Percentiles rank a stretch among this genome's conserved stretches.
Evolutionary conservation across 2,797 vertebrate genomes (phyloP).

Genomic region (Microctenopoma lineatum): DNA sequence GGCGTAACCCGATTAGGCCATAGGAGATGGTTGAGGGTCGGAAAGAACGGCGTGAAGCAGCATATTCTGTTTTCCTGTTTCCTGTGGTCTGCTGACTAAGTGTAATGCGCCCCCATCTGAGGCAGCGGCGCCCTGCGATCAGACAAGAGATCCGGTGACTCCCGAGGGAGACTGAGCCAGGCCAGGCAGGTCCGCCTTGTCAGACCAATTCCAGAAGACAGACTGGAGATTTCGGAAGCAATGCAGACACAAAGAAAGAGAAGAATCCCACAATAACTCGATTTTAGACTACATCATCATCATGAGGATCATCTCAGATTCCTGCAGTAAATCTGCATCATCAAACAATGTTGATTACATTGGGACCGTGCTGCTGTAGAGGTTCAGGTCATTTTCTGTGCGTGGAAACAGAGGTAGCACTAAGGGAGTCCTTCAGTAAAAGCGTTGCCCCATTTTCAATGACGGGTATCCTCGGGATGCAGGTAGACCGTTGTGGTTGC

Average conservation of each 20-base stretch:
- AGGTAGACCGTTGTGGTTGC: conserved; percentile 1
- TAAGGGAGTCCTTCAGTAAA: conserved; percentile 10
- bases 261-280: neutral
- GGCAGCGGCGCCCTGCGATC: conserved; percentile 64
- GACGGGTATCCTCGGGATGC: conserved; percentile 18
- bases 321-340: neutral
- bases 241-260: conserved; percentile 11
- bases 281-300: conserved; percentile 1
- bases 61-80: conserved; percentile 76
- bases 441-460: conserved; percentile 14
- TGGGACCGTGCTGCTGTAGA: neutral
- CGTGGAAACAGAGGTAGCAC: neutral
- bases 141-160: conserved; percentile 71
- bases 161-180: conserved; percentile 30
- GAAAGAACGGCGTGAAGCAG: conserved; percentile 64
- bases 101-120: conserved; percentile 68
- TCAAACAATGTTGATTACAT: neutral
- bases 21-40: conserved; percentile 54
- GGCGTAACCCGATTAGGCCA: conserved; percentile 65
- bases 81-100: conserved; percentile 79
- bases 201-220: conserved; percentile 27
- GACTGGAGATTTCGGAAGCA: conserved; percentile 35
- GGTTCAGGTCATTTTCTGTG: neutral
- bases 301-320: conserved; percentile 7
- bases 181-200: conserved; percentile 8